phyloP scores from a whole-genome alignment of 2,888 invertebrate genomes.

The Melieria omissa region DNA sequence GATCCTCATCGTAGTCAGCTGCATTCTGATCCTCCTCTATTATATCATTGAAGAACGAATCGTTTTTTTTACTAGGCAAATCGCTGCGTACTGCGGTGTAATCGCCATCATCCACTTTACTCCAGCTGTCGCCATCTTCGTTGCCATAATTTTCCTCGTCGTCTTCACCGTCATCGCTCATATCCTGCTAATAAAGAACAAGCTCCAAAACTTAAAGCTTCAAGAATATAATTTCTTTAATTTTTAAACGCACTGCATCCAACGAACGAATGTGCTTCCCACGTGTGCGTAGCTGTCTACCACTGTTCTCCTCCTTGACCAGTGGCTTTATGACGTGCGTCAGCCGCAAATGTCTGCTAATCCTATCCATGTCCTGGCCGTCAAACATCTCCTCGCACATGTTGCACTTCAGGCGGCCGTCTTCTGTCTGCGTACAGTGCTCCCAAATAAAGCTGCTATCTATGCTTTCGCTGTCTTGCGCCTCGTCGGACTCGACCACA shows the following conservation, averaged over 20 bases:
- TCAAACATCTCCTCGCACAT: slow-evolving; percentile 53
- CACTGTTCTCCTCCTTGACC: too few species aligned
- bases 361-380: slow-evolving; percentile 43
- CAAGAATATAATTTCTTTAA: too few species aligned
- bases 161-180: slow-evolving; percentile 28
- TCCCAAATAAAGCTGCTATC: slow-evolving; percentile 45
- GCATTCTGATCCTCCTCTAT: slow-evolving; percentile 47
- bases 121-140: slow-evolving; percentile 40
- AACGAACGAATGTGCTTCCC: background rate
- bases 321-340: slow-evolving; percentile 41
- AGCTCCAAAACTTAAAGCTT: background rate
- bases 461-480: slow-evolving; percentile 33
- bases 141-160: slow-evolving; percentile 40
- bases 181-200: slow-evolving; percentile 35
- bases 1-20: slow-evolving; percentile 44
- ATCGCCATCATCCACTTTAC: slow-evolving; percentile 42
- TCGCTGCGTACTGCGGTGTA: slow-evolving; percentile 37
- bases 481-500: slow-evolving; percentile 31
- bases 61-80: slow-evolving; percentile 45
- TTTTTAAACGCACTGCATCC: too few species aligned
- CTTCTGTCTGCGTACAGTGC: slow-evolving; percentile 43
- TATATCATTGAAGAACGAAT: slow-evolving; percentile 47
- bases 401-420: slow-evolving; percentile 47
- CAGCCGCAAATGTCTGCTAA: slow-evolving; percentile 47
- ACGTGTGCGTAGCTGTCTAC: slow-evolving; percentile 37